Conservation (phyloP, 2,888 invertebrate species). For the Gymnocheta viridis region DNA sequence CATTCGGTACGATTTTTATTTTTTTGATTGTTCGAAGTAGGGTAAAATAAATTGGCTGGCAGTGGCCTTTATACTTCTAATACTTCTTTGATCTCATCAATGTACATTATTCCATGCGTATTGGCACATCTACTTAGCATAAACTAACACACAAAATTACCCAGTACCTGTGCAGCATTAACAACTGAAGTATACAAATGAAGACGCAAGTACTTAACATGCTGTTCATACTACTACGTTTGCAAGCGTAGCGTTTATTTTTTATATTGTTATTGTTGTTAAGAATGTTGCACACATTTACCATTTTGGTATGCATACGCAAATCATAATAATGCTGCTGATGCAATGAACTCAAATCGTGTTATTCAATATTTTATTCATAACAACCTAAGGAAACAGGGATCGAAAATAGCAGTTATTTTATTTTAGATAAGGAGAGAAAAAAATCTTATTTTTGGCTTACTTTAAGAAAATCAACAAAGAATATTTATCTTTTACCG, state of each 20-base stretch:
- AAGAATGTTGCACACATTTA: constrained; percentile 6
- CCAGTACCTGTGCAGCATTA: constrained; percentile 9
- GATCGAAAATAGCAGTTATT: no score
- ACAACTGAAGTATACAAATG: constrained; percentile 16
- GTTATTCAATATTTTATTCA: constrained; percentile 25
- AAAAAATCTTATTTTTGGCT: no score
- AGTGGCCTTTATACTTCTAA: neutral
- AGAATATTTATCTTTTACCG: no score
- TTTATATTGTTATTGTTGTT: constrained; percentile 5
- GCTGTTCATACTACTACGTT: neutral
- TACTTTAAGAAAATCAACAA: no score
- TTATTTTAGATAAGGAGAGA: no score
- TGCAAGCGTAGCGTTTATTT: neutral
- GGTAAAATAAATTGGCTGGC: neutral
- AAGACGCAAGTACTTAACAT: neutral
- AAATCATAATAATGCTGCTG: constrained; percentile 21
- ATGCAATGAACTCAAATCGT: constrained; percentile 40
- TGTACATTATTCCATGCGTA: neutral
- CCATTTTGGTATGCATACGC: neutral
- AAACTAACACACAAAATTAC: neutral
- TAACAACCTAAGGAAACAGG: no score
- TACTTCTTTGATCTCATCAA: neutral
- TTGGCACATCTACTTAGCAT: neutral
- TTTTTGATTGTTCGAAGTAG: neutral
- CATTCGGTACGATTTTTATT: no score